Conservation (phyloP, 2,888 invertebrate species). For the Eumerus sabulonum region DNA sequence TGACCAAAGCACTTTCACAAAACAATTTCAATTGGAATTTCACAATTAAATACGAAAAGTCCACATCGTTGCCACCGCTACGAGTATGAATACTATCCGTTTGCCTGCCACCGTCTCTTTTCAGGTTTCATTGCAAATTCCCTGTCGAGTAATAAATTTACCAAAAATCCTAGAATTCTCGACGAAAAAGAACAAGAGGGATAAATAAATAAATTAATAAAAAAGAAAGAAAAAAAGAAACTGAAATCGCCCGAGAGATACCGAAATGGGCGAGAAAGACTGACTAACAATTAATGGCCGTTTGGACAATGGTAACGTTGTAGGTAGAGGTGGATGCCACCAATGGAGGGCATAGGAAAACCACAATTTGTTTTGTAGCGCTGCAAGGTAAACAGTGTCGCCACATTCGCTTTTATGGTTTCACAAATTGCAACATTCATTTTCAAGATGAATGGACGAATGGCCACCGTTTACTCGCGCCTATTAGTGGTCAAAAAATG, state of each 20-base stretch:
- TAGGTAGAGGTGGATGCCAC: slow-evolving; percentile 35
- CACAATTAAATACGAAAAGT: slow-evolving; percentile 45
- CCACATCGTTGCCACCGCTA: slow-evolving; percentile 17
- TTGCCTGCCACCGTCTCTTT: no score
- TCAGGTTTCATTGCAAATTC: slow-evolving; percentile 39
- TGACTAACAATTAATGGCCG: slow-evolving; percentile 41
- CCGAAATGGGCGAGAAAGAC: slow-evolving; percentile 2
- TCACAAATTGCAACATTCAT: slow-evolving; percentile 68
- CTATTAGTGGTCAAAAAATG: slow-evolving; percentile 67
- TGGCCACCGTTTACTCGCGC: slow-evolving; percentile 67
- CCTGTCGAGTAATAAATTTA: slow-evolving; percentile 50
- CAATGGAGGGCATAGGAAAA: slow-evolving; percentile 61
- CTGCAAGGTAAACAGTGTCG: slow-evolving; percentile 68
- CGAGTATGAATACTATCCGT: no score
- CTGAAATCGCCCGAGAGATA: no score
- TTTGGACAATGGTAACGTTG: slow-evolving; percentile 34
- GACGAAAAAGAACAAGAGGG: slow-evolving; percentile 12
- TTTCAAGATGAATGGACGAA: slow-evolving; percentile 68
- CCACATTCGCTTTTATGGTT: slow-evolving; percentile 69
- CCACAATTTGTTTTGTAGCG: slow-evolving; percentile 68
- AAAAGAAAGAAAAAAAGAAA: not conserved
- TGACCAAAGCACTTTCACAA: slow-evolving; percentile 11
- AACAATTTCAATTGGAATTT: slow-evolving; percentile 39
- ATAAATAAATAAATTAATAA: slow-evolving; percentile 18
- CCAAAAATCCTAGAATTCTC: slow-evolving; percentile 45